phyloP scores from a whole-genome alignment of 2,113 vertebrate species.

The Lota lota region DNA sequence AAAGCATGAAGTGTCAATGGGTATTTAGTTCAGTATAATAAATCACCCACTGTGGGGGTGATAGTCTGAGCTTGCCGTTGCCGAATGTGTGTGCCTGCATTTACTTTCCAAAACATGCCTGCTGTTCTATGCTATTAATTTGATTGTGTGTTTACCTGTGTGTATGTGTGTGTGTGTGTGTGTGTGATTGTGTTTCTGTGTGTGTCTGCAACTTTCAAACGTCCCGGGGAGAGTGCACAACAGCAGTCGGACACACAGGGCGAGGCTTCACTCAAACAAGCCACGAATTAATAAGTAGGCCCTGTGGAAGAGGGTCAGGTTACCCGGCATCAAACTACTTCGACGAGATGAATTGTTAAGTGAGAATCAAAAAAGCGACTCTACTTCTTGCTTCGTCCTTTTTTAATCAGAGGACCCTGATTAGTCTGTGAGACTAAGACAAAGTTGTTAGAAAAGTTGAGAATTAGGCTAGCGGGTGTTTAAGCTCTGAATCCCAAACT shows the following conservation, averaged over 20 bases:
- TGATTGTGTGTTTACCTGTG: slow-evolving; percentile 5
- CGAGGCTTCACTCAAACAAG: slow-evolving; percentile 30
- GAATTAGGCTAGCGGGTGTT: neutral
- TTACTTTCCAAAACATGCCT: slow-evolving; percentile 22
- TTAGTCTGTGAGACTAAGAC: slow-evolving; percentile 30
- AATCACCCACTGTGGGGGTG: slow-evolving; percentile 48
- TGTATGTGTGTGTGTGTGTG: slow-evolving; percentile 19
- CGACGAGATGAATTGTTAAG: slow-evolving; percentile 44
- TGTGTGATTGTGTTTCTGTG: slow-evolving; percentile 12
- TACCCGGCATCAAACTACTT: slow-evolving; percentile 50
- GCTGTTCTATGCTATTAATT: neutral
- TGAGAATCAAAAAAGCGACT: slow-evolving; percentile 30
- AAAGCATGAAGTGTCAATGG: slow-evolving; percentile 71
- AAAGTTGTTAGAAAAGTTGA: neutral
- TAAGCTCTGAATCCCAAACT: neutral
- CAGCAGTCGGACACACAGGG: slow-evolving; percentile 24
- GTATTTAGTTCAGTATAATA: slow-evolving; percentile 68
- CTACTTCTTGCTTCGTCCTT: slow-evolving; percentile 31
- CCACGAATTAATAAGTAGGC: slow-evolving; percentile 56
- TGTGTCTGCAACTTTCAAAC: neutral
- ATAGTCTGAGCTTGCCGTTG: slow-evolving; percentile 5
- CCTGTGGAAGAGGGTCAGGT: slow-evolving; percentile 50
- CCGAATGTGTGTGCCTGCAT: slow-evolving; percentile 35
- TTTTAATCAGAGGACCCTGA: slow-evolving; percentile 32
- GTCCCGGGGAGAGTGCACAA: slow-evolving; percentile 25